Evolutionary conservation across 23 tunicate species (phyloP).

Genomic region (Trididemnum nubilum): DNA sequence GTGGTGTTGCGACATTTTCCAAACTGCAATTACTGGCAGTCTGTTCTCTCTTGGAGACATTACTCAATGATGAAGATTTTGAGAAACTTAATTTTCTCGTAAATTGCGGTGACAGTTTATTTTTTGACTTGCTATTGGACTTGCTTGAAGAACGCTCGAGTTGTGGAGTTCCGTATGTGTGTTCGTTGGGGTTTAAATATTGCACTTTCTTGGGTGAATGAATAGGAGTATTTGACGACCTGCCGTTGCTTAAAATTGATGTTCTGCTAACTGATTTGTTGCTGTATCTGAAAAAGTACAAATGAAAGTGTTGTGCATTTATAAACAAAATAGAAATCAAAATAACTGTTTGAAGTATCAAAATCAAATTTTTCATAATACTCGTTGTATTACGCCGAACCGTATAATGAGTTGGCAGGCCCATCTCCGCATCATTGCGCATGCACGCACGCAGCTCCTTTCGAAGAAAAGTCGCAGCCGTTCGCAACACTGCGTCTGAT

Average conservation of each 20-base stretch:
- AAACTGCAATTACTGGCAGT: conserved; percentile 26
- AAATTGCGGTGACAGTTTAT: background rate
- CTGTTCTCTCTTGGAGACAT: background rate
- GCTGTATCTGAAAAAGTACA: background rate
- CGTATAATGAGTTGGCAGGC: too few relatives aligned
- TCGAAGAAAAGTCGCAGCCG: too few relatives aligned
- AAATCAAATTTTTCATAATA: too few relatives aligned
- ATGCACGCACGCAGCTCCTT: too few relatives aligned
- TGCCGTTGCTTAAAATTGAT: background rate
- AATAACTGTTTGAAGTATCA: too few relatives aligned
- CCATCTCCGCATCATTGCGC: too few relatives aligned
- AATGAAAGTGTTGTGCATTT: too few relatives aligned
- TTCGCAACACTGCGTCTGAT: too few relatives aligned
- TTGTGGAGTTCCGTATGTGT: background rate
- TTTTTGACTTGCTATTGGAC: background rate
- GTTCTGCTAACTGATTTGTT: background rate
- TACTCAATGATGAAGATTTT: background rate
- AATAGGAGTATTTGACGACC: background rate
- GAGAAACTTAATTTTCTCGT: background rate
- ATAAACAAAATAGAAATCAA: too few relatives aligned
- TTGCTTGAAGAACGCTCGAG: background rate
- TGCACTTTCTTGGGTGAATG: conserved; percentile 32
- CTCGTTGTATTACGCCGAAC: too few relatives aligned
- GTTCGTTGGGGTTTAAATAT: conserved; percentile 47
- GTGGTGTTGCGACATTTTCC: conserved; percentile 32